Evolutionary conservation across 2,797 vertebrate genomes (phyloP).

Genomic region (Danio jaintianensis): DNA sequence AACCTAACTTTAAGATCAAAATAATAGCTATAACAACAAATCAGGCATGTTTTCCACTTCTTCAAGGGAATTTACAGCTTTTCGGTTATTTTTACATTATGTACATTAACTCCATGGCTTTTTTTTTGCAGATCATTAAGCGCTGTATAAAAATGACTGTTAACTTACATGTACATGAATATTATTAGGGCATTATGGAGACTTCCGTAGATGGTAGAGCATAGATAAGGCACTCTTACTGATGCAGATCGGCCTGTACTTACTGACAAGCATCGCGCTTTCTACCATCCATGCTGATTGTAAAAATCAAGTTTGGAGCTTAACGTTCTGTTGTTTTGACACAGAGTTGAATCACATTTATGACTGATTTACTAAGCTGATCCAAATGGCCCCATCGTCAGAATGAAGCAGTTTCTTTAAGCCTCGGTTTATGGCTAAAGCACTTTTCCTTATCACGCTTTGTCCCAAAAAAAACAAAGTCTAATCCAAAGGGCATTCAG

Average conservation of each 20-base stretch:
- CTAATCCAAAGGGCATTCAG: conserved; percentile 78
- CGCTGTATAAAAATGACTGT: conserved; percentile 53
- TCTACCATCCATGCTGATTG: conserved; percentile 23
- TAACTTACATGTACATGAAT: conserved; percentile 47
- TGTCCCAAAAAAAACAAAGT: neutral
- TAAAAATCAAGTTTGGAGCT: conserved; percentile 25
- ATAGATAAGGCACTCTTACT: conserved; percentile 82
- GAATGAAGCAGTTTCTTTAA: conserved; percentile 20
- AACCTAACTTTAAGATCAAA: neutral
- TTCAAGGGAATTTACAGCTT: conserved; percentile 14
- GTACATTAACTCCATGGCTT: conserved; percentile 72
- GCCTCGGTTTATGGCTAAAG: conserved; percentile 25
- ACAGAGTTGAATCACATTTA: conserved; percentile 3
- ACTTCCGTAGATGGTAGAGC: conserved; percentile 68
- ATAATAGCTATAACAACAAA: neutral
- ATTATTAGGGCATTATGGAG: conserved; percentile 29
- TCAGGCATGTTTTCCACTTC: conserved; percentile 19
- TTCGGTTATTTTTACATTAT: conserved; percentile 57
- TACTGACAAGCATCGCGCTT: conserved; percentile 6
- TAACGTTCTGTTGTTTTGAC: neutral
- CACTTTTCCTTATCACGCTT: conserved; percentile 17
- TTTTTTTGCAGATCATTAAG: conserved; percentile 50
- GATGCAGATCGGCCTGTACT: conserved; percentile 67
- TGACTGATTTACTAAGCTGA: conserved; percentile 19
- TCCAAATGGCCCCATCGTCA: neutral